Base-by-base conservation (phyloP, 2,888 invertebrate species). In the Sesia bembeciformis region DNA sequence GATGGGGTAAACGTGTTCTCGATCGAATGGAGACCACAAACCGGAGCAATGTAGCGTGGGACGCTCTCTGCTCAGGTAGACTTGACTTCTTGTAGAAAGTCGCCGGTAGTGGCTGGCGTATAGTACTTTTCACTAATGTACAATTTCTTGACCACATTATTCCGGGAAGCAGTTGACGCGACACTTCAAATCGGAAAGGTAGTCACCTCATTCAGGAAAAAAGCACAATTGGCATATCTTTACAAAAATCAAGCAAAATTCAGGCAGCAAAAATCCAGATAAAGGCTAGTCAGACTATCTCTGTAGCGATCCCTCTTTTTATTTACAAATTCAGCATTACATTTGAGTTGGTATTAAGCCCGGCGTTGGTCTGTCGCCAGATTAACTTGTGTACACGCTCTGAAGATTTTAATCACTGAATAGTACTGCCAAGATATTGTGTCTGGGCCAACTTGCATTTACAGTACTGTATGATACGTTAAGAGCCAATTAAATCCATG, bases 351-450 rank as follows among this genome's bases (percentile, higher is more conserved):
- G 46, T 46, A 65, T 64, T 58, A 54, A 55, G 54, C 55, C 53
- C 60, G 60, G 58, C 62, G 66, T 76, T 84, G 82, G 82, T 83
- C 75, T 78, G 73, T 75, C 76, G 81, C 82, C 82, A 75, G 74
- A 81, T 83, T 78, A 81, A 77, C 74, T 75, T 63, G 70, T 66
- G 72, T 72, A 73, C 65, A 70, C 76, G 80, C 72, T 81, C 66
- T 68, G 69, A 62, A 81, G 82, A 83, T 84, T 82, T 82, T 83
- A 83, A 84, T 83, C 83, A 81, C 74, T 71, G 68, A 70, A 65
- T 61, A 58, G 64, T 63, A 70, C 68, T 84, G 83, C 82, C 83
- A 84, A 83, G 74, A 74, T 67, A 68, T 66, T 65, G 66, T 46
- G 46, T 46, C 46, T 46, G 46, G 46, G 46, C 46, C 46, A 46